Evolutionary conservation across 2,888 invertebrate genomes (phyloP), one percentile per base, ranked within the genome.

Genomic region (Acronicta aceris): DNA sequence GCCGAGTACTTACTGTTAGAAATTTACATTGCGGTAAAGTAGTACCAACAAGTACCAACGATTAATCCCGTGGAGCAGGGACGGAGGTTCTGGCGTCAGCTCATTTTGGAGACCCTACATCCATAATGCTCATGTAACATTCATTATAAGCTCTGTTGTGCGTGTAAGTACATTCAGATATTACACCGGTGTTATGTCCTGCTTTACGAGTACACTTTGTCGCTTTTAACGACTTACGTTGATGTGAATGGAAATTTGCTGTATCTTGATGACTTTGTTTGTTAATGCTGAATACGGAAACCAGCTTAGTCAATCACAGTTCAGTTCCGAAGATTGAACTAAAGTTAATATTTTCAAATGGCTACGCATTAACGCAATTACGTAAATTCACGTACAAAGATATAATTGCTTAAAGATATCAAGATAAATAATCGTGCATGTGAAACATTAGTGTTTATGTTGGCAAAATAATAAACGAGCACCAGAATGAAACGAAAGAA

Each of bases 91-190:
- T 74, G 64, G 71, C 74, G 79, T 73, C 75, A 81, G 74, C 79
- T 82, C 81, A 81, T 84, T 82, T 83, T 71, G 75, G 71, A 79
- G 71, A 75, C 78, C 79, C 79, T 69, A 81, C 82, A 82, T 81
- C 76, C 81, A 79, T 85, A 85, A 85, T 82, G 78, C 86, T 87
- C 84, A 85, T 85, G 84, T 86, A 79, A 86, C 85, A 86, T 87
- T 87, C 81, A 86, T 86, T 82, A 82, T 82, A 84, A 81, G 81
- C 81, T 59, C 65, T 68, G 65, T 77, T 71, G 72, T 80, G 74
- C 68, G 74, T 74, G 71, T 73, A 72, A 76, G 75, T 79, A 77
- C 71, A 80, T 83, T 82, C 76, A 78, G 79, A 82, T 83, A 83
- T 77, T 69, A 78, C 69, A 71, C 61, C 70, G 60, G 70, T 72